Evolutionary conservation across 2,888 invertebrate genomes (phyloP), one percentile per base, ranked within the genome.

Genomic region (Alloplasta piceator): DNA sequence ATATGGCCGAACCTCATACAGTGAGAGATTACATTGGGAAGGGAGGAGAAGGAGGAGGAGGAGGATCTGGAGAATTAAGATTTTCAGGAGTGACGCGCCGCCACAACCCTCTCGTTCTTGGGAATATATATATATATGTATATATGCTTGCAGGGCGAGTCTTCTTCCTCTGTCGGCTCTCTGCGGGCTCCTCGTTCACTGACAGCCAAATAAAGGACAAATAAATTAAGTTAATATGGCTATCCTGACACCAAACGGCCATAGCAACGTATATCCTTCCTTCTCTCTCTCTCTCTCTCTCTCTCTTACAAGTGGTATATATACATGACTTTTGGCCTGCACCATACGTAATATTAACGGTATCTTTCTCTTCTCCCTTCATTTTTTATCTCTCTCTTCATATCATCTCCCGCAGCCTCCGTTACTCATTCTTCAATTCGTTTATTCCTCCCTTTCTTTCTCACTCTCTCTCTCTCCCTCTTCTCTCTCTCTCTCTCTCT

Each of bases 131-230:
- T 43, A 68, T 6, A 70, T 58, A 43, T 16, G 26, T 60, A 39
- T 72, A 52, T 63, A 63, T 67, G 39, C 38, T 26, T 46, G 55
- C n/a, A 36, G 70, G 60, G 70, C 60, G 48, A 41, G 87, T 85
- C 83, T 88, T 89, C 86, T 85, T 85, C 76, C 72, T 78, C 83
- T 85, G 84, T 83, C 83, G 85, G 83, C 82, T 76, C 78, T 77
- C 77, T 41, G 67, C 74, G 56, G 63, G 66, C 66, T 86, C 67
- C 61, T 61, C 52, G 85, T 84, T 80, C 85, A 84, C 88, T 91
- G 92, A 92, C 91, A 90, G 89, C 89, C 90, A 90, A 91, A 91
- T 91, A 91, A 91, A 91, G 89, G 90, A 90, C 91, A 91, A 91
- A 91, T 91, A 91, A 91, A 91, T 92, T 91, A 90, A 91, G 89